phyloP scores from a whole-genome alignment of 2,797 vertebrate genomes.

The Gallinago stenura region DNA sequence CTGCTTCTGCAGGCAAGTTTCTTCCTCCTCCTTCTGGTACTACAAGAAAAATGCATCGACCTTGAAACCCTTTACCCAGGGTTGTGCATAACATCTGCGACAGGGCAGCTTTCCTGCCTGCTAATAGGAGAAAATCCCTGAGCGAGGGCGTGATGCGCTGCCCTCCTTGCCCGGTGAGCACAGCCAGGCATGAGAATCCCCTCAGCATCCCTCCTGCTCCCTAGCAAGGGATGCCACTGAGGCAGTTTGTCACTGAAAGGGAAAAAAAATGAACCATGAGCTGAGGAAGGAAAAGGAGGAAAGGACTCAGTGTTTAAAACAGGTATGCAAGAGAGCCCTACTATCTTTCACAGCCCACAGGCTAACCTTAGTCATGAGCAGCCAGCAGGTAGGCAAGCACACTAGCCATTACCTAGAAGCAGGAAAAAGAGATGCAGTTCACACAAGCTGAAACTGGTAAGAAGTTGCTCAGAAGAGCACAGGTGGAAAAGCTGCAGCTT shows the following conservation, averaged over 20 bases:
- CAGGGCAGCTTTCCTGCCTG: neutral
- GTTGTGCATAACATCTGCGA: neutral
- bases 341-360: neutral
- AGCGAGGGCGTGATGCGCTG: fast-evolving
- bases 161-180: neutral
- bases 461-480: neutral
- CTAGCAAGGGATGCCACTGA: too few species aligned
- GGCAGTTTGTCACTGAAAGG: neutral
- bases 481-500: neutral
- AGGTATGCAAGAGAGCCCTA: neutral
- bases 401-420: neutral
- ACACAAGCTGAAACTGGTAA: neutral
- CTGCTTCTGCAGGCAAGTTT: neutral
- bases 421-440: neutral
- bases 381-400: neutral
- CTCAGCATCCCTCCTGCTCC: neutral
- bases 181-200: neutral
- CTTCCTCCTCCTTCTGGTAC: neutral
- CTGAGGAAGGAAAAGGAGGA: neutral
- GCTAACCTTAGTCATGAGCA: neutral
- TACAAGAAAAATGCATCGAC: neutral
- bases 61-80: neutral
- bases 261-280: neutral
- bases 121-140: neutral
- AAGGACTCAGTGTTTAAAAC: neutral